Evolutionary conservation across 1,140 invertebrate species (phyloP).

Genomic region (Linepithema humile): DNA sequence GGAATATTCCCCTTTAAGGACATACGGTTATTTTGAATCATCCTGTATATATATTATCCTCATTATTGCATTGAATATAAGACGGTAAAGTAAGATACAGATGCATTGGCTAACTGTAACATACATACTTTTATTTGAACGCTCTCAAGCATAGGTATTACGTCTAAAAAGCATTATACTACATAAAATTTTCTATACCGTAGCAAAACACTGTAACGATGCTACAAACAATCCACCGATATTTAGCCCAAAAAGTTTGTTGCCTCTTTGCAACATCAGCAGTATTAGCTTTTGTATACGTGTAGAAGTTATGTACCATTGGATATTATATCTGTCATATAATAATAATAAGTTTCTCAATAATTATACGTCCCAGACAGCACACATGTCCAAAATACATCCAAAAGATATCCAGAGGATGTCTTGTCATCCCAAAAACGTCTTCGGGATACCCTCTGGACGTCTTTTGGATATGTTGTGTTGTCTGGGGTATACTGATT

Average conservation of each 20-base stretch:
- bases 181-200: not conserved
- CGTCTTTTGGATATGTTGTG: no score
- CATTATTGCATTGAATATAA: not conserved
- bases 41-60: no score
- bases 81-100: not conserved
- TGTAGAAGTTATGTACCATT: not conserved
- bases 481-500: no score
- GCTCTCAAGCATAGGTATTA: no score
- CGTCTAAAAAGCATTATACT: not conserved
- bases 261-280: not conserved
- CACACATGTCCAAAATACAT: no score
- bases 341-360: no score
- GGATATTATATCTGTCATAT: not conserved
- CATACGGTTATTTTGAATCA: no score
- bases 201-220: not conserved
- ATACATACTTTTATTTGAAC: not conserved
- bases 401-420: no score
- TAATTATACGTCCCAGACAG: no score
- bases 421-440: no score
- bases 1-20: no score
- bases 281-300: not conserved
- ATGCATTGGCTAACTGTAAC: not conserved
- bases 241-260: not conserved
- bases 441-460: no score
- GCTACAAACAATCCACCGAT: not conserved